Conservation (phyloP, 1,140 invertebrate genomes). For the Acromyrmex charruanus region DNA sequence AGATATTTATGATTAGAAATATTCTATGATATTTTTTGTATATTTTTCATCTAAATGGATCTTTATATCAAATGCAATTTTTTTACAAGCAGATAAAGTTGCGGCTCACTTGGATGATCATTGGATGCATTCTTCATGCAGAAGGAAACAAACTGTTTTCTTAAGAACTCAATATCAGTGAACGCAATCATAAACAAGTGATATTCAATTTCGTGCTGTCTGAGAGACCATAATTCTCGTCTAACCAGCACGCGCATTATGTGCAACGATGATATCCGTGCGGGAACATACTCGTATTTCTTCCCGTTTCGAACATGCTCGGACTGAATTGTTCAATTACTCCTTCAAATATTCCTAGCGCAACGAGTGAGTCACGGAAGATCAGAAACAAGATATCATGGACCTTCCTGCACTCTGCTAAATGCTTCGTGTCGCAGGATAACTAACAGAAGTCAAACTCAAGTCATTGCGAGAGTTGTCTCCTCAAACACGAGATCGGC, state of each 20-base stretch:
- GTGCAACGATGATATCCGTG: neutral
- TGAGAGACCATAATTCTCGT: neutral
- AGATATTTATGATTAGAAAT: neutral
- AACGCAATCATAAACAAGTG: neutral
- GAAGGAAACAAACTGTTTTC: neutral
- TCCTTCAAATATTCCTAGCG: constrained; percentile 31
- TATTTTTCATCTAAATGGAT: neutral
- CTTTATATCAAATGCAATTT: constrained; percentile 1
- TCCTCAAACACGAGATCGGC: constrained; percentile 29
- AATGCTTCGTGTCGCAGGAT: neutral
- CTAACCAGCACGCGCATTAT: neutral
- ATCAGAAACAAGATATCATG: neutral
- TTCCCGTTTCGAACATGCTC: neutral
- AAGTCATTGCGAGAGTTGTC: neutral
- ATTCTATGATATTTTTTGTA: neutral
- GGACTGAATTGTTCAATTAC: neutral
- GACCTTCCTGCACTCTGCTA: neutral
- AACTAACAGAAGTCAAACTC: neutral
- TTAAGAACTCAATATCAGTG: neutral
- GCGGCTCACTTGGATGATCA: neutral
- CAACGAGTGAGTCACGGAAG: neutral
- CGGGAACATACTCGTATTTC: neutral
- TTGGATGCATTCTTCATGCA: neutral
- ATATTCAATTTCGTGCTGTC: neutral
- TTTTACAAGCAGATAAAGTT: neutral